These are phyloP conservation scores for Amphiprion ocellaris DNA, from an alignment of 2,113 vertebrate genomes.

Conservation along the genomic window DNA sequence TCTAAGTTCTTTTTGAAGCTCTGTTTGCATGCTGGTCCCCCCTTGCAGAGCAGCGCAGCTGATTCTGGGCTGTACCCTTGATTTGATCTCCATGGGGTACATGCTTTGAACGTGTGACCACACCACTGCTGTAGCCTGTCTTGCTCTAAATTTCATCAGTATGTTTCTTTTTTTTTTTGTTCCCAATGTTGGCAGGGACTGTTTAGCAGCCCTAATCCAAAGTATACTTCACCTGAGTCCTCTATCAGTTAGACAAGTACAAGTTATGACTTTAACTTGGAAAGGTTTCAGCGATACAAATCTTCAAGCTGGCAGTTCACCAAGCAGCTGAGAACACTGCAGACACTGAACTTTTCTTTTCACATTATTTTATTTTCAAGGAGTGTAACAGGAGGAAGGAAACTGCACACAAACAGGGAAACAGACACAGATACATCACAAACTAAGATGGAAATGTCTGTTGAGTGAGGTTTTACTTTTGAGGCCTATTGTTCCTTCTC, in stretches of 20 bases:
- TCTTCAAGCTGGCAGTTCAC: not conserved
- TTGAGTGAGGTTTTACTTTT: not conserved
- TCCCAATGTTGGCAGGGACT: not conserved
- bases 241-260: not conserved
- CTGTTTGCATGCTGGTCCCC: not conserved
- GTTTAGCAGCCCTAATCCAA: not conserved
- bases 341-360: not conserved
- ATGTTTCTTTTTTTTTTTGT: not conserved
- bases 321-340: not conserved
- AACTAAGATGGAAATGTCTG: not conserved
- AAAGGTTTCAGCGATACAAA: not conserved
- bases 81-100: constrained; percentile 6
- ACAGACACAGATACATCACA: not conserved
- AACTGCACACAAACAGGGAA: not conserved
- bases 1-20: too few relatives aligned
- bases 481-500: not conserved
- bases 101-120: constrained; percentile 12
- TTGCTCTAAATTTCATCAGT: constrained; percentile 25
- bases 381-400: not conserved
- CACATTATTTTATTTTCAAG: not conserved
- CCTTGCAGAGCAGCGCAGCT: not conserved
- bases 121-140: not conserved
- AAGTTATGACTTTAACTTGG: not conserved
- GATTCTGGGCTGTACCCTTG: not conserved
- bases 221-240: not conserved